Evolutionary conservation across 2,113 vertebrate species (phyloP), one percentile per base, ranked within the genome.

Genomic region (Rhinogobius similis): DNA sequence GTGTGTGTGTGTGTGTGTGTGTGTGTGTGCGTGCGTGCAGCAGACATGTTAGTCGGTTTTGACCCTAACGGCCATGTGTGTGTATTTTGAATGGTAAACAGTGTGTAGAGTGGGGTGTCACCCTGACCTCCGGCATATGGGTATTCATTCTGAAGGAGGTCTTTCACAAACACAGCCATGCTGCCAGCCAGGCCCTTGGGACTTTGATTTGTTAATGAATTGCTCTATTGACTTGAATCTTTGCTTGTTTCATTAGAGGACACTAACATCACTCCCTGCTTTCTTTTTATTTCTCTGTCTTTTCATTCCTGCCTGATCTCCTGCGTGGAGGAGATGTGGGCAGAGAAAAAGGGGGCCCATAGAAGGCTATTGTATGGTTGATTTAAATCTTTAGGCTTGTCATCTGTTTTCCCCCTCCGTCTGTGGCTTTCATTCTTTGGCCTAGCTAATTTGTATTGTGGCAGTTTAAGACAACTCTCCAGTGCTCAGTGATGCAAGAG

Each of bases 171-270:
- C 92, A 93, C 89, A 84, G 92, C 94, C 92, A 93, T 94, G 93
- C 92, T 92, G 78, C 90, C 85, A 91, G 91, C 92, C 91, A 78
- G 77, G 90, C 96, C 95, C 91, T 56, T 87, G 96, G 95, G 96
- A 96, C 96, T 96, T 95, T 96, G 95, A 97, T 96, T 97, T 96
- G 96, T 98, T 98, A 98, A 99, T 98, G 96, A 98, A 99, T 97
- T 97, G 96, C 95, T 97, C 95, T 96, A 96, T 98, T 97, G 96
- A 97, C 96, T 98, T 95, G 92, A 93, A 96, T 96, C 95, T 93
- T 95, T 89, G 92, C 94, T 94, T 94, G 94, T 94, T 95, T 98
- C 95, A 96, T 97, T 96, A 96, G 94, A 95, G 93, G 92, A 94
- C 91, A 94, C 94, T 94, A 95, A 94, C 94, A 92, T 88, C 90